Percentiles rank a stretch among this genome's conserved stretches.
Evolutionary conservation across 2,888 invertebrate genomes (phyloP).

Genomic region (Corythucha ciliata): DNA sequence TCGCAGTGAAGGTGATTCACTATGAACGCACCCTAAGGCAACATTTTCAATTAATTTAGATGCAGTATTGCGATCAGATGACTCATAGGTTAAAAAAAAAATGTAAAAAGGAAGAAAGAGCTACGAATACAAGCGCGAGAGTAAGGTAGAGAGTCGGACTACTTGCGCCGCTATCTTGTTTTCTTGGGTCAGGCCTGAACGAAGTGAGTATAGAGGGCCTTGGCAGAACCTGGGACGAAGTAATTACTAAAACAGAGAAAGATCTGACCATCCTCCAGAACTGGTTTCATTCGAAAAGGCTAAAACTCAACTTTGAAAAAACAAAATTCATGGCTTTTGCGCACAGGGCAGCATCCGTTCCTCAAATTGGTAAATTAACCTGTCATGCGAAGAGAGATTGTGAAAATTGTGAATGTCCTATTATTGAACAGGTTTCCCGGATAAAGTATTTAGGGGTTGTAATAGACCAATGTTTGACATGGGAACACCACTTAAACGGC

Average conservation of each 20-base stretch:
- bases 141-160: no score
- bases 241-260: constrained; percentile 8
- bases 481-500: constrained; percentile 4
- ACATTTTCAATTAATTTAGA: no score
- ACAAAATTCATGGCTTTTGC: constrained; percentile 14
- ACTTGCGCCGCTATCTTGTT: no score
- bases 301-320: constrained; percentile 6
- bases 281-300: constrained; percentile 1
- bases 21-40: no score
- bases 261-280: constrained; percentile 9
- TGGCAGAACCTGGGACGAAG: constrained; percentile 6
- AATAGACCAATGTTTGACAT: constrained; percentile 7
- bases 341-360: constrained; percentile 4
- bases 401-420: constrained; percentile 8
- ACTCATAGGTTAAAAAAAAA: no score
- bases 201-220: no score
- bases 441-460: constrained; percentile 5
- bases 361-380: constrained; percentile 11
- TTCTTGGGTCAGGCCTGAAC: no score
- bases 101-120: no score
- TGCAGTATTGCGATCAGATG: no score
- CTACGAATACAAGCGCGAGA: no score
- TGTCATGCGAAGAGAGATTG: constrained; percentile 9
- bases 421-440: constrained; percentile 8
- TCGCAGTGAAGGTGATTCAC: no score